Conservation (phyloP, 2,888 invertebrate species). For the Psylliodes chrysocephalus region DNA sequence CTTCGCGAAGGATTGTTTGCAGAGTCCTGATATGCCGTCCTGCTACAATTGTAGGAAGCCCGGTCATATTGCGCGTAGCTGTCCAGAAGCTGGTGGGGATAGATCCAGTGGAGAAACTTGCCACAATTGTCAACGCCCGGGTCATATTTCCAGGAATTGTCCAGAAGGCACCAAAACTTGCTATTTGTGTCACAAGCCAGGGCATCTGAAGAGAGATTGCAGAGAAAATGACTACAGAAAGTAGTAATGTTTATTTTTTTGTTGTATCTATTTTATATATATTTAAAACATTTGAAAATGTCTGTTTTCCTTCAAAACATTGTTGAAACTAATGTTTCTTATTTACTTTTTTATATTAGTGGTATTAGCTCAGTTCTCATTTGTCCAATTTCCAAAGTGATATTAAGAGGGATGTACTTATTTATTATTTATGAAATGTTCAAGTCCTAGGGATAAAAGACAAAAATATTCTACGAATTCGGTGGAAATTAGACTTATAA, state of each 20-base stretch:
- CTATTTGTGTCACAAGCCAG: constrained; percentile 92
- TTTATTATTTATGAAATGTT: constrained; percentile 21
- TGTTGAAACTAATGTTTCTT: constrained; percentile 39
- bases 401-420: constrained; percentile 27
- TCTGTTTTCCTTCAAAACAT: constrained; percentile 28
- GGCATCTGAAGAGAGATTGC: constrained; percentile 92
- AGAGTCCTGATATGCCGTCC: constrained; percentile 80
- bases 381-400: constrained; percentile 31
- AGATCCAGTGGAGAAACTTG: constrained; percentile 73
- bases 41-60: constrained; percentile 97
- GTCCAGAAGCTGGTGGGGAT: constrained; percentile 74
- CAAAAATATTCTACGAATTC: neutral
- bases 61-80: constrained; percentile 90
- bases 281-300: constrained; percentile 41
- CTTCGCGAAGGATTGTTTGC: constrained; percentile 92
- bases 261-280: constrained; percentile 43
- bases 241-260: constrained; percentile 52
- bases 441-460: constrained; percentile 6
- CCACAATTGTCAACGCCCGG: constrained; percentile 94
- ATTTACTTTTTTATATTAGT: constrained; percentile 36
- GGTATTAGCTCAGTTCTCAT: constrained; percentile 23
- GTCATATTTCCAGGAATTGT: constrained; percentile 90
- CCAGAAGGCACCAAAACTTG: constrained; percentile 88
- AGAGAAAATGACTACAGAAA: constrained; percentile 79
- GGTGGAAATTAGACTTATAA: constrained; percentile 12